These are phyloP conservation scores for Rhincodon typus DNA, from an alignment of 2,797 vertebrate species.

Conservation along the genomic window DNA sequence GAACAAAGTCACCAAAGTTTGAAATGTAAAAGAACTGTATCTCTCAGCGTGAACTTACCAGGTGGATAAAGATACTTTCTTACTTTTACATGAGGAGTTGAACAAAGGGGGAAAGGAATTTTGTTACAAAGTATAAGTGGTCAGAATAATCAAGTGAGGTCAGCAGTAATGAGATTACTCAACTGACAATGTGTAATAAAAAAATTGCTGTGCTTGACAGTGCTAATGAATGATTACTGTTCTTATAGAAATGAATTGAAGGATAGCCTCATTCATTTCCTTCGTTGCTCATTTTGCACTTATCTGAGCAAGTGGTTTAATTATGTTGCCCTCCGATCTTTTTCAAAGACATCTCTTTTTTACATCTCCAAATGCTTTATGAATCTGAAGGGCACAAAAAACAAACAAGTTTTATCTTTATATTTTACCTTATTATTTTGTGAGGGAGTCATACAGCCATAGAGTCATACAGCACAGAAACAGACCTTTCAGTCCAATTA, in stretches of 20 bases:
- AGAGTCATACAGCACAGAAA: no score
- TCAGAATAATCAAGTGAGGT: background rate
- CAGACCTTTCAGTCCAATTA: no score
- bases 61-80: background rate
- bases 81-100: background rate
- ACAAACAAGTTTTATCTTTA: background rate
- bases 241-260: background rate
- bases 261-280: background rate
- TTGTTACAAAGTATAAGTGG: background rate
- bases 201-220: background rate
- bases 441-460: background rate
- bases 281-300: background rate
- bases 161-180: background rate
- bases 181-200: background rate
- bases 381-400: background rate
- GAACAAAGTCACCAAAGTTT: background rate
- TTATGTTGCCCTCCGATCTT: background rate
- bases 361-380: background rate
- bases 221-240: background rate
- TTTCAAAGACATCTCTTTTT: background rate
- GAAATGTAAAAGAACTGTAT: background rate
- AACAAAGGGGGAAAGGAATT: background rate
- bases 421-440: background rate
- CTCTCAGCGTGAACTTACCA: background rate
- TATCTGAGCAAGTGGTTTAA: background rate